phyloP scores from a whole-genome alignment of 2,113 vertebrate genomes.

The Ophthalmolycus amberensis region DNA sequence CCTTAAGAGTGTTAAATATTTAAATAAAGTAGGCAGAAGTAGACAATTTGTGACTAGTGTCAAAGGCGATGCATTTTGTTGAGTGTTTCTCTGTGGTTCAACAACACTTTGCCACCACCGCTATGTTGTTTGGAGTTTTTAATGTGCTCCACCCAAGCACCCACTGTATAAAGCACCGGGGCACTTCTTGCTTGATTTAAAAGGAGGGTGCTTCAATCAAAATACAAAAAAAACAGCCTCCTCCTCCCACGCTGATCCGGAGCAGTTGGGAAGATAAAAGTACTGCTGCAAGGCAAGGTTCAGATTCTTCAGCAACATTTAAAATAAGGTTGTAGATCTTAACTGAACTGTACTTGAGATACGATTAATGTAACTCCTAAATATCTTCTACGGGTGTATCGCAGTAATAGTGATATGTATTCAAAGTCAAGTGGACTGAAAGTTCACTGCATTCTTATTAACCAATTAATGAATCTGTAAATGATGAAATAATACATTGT shows the following conservation, averaged over 20 bases:
- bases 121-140: constrained; percentile 39
- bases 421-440: constrained; percentile 7
- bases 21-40: constrained; percentile 17
- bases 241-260: constrained; percentile 48
- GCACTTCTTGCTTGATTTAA: constrained; percentile 52
- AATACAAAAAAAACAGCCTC: constrained; percentile 42
- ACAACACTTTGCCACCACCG: constrained; percentile 39
- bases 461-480: background rate
- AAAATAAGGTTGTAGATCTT: background rate
- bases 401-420: background rate
- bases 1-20: constrained; percentile 12
- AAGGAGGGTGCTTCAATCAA: constrained; percentile 55
- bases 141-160: constrained; percentile 43
- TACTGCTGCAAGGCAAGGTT: constrained; percentile 10
- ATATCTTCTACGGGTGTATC: background rate
- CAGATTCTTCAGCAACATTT: constrained; percentile 4
- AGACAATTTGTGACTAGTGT: constrained; percentile 35
- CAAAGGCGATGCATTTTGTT: constrained; percentile 22
- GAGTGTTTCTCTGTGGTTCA: constrained; percentile 28
- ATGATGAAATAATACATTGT: constrained; percentile 9
- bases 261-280: constrained; percentile 27
- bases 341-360: background rate
- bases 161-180: constrained; percentile 32
- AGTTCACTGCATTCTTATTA: background rate
- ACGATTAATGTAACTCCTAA: background rate